Evolutionary conservation across 2,888 invertebrate genomes (phyloP), one percentile per base, ranked within the genome.

Genomic region (Thymelicus lineola): DNA sequence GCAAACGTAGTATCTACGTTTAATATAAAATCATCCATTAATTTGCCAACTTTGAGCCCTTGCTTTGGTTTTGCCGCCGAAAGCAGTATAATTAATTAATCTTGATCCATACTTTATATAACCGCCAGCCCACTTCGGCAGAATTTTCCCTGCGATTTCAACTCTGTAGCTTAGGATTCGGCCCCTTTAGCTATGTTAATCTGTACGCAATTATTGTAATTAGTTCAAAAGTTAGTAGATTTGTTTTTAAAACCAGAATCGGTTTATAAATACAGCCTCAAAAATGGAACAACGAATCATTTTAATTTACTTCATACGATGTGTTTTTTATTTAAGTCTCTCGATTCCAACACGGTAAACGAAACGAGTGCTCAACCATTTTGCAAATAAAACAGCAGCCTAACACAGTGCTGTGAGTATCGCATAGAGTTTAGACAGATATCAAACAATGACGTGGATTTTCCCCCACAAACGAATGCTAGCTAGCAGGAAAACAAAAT

Each of bases 81-180:
- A 48, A 60, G 42, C 61, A 65, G 55, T 74, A 74, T 74, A 79
- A 75, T 79, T 73, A 76, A 76, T 77, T 80, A 76, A 79, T 76
- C 75, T 76, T 75, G 75, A 77, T 79, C 74, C 76, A 76, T 80
- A 79, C 76, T 76, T 77, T 76, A 78, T 77, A 81, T 81, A 82
- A 82, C 82, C 79, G 79, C 77, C 80, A 80, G 80, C 80, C 82
- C 80, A 79, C 79, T 55, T 76, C 75, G 76, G 73, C 70, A 66
- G 66, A 73, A 64, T 57, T 48, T 70, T 69, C 57, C 53, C 68
- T 62, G 38, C 58, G 35, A 65, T 65, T 65, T 42, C 45, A 61
- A 61, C 20, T 42, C 57, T 53, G 53, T 64, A 60, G 71, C 50
- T 48, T 38, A 64, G 53, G 53, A 48, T 60, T 45, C 38, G 48